A percentile compares a stretch with the other conserved stretches of the same genome.
Conservation (phyloP, 2,797 vertebrate genomes). For the Malacoctenus gilli region DNA sequence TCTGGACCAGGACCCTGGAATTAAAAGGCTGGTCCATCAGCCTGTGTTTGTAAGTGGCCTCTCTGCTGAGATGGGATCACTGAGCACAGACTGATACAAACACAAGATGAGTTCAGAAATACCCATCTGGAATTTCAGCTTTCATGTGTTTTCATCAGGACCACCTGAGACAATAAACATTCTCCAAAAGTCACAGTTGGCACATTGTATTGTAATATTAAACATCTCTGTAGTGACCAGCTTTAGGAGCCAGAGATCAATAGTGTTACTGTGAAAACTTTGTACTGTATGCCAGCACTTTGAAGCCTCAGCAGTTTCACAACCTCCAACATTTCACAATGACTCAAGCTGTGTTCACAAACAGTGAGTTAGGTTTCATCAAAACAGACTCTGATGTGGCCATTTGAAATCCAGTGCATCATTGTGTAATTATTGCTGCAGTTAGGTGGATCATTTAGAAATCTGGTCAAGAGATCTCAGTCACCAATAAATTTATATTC, state of each 20-base stretch:
- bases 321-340: no score
- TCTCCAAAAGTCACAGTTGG: slow-evolving; percentile 19
- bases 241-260: slow-evolving; percentile 10
- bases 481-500: no score
- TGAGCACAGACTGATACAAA: slow-evolving; percentile 27
- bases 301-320: background rate
- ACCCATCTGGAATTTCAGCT: slow-evolving; percentile 34
- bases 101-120: slow-evolving; percentile 8
- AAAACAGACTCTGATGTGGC: no score
- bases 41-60: slow-evolving; percentile 21
- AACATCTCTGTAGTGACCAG: slow-evolving; percentile 23
- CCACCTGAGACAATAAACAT: slow-evolving; percentile 48
- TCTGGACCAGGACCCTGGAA: slow-evolving; percentile 16
- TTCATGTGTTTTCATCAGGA: slow-evolving; percentile 50
- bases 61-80: slow-evolving; percentile 45
- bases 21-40: slow-evolving; percentile 31
- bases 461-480: no score
- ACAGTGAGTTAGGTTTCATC: no score
- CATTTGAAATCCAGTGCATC: no score
- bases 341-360: no score
- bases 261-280: slow-evolving; percentile 1
- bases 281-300: no score
- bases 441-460: no score
- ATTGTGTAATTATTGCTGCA: no score
- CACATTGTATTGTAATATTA: slow-evolving; percentile 37